Conservation (phyloP, 2,113 vertebrate genomes). For the Bos taurus region ARS-UCD2.0 NC_037333.1:10713001-10713500, state of each 20-base stretch:
- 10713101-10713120: background rate
- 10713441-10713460: slow-evolving; percentile 69
- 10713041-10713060: background rate
- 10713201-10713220: slow-evolving; percentile 52
- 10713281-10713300: slow-evolving; percentile 13
- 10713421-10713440: slow-evolving; percentile 66
- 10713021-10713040: background rate
- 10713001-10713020: background rate
- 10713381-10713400: slow-evolving; percentile 29
- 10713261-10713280: slow-evolving; percentile 39
- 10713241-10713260: slow-evolving; percentile 56
- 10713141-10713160: slow-evolving; percentile 41
- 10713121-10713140: slow-evolving; percentile 20
- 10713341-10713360: background rate
- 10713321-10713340: background rate
- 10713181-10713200: slow-evolving; percentile 64
- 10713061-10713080: background rate
- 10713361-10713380: slow-evolving; percentile 46
- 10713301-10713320: slow-evolving; percentile 43
- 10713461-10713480: slow-evolving; percentile 61
- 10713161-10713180: slow-evolving; percentile 27
- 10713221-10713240: slow-evolving; percentile 59
- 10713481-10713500: slow-evolving; percentile 65
- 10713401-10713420: slow-evolving; percentile 42
- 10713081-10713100: background rate